Base-by-base conservation (phyloP, 2,888 invertebrate species). In the Catonia carolina region DNA sequence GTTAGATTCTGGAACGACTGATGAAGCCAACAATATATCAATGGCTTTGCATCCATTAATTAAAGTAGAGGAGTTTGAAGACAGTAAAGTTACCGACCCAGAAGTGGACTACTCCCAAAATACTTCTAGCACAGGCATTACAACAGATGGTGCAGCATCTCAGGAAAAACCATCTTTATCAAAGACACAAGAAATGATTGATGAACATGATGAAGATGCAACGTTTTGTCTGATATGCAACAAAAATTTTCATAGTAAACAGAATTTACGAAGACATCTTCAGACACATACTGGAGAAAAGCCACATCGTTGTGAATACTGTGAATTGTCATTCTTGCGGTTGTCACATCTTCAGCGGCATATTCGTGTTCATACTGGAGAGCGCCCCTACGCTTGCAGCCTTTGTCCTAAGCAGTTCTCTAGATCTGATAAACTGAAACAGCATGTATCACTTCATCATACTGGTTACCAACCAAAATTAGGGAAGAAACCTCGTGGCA, bases 321-420 rank as follows among this genome's bases (percentile, higher is more conserved):
- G 67, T 50, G 55, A 59, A 2, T 49, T 64, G 39, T 64, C 65
- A 7, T 85, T 85, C 71, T 81, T 83, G 61, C 76, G 85, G 42
- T 81, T 84, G 10, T 85, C 85, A 0, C 85, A 85, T 71, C 73
- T 85, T 63, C 79, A 80, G 41, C 77, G 85, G 1, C 85, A 85
- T 70, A 78, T 82, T 63, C 75, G 85, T 60, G 84, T 84, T 23
- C 85, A 85, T 72, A 85, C 85, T 0, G 85, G 85, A 57, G 64
- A 85, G 72, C 73, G 84, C 8, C 85, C 85, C 2, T 85, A 81
- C 71, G 79, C 78, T 53, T 85, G 85, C 71, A 78, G 78, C 64
- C 78, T 81, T 61, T 85, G 85, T 71, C 83, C 83, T 0, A 80
- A 84, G 55, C 81, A 82, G 63, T 85, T 85, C 73, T 84, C 85